These are phyloP conservation scores for Trematomus loennbergii DNA, from an alignment of 2,113 vertebrate genomes.

Conservation along the genomic window DNA sequence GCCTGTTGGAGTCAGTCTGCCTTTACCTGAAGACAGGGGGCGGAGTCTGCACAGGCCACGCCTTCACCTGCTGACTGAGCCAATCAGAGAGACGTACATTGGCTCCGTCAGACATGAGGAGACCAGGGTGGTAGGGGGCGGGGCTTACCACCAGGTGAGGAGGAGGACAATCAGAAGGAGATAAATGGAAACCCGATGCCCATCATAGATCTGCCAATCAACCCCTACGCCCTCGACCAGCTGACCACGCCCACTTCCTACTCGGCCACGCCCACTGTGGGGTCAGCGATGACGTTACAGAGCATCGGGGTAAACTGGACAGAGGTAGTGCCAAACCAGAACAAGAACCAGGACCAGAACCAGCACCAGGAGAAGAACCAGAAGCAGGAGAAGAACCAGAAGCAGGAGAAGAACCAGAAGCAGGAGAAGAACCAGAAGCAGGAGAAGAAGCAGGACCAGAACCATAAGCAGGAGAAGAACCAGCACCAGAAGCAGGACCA, in stretches of 20 bases:
- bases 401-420: too few relatives aligned
- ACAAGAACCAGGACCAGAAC: too few relatives aligned
- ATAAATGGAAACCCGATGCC: conserved; percentile 29
- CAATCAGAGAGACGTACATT: conserved; percentile 89
- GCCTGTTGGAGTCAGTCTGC: background rate
- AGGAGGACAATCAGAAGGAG: conserved; percentile 32
- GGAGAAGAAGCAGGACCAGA: too few relatives aligned
- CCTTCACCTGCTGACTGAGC: conserved; percentile 80
- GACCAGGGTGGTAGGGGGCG: background rate
- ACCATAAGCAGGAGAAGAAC: too few relatives aligned
- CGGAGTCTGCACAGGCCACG: conserved; percentile 70
- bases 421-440: too few relatives aligned
- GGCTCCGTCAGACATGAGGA: conserved; percentile 70
- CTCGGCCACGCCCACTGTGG: background rate
- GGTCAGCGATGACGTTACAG: background rate
- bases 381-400: too few relatives aligned
- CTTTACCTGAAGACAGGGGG: conserved; percentile 27
- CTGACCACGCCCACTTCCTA: conserved; percentile 43
- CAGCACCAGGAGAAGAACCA: too few relatives aligned
- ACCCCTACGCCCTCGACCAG: conserved; percentile 66
- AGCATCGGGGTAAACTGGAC: background rate
- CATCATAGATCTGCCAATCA: conserved; percentile 59
- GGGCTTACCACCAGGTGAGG: conserved; percentile 33
- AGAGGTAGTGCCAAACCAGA: background rate
- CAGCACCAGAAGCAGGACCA: background rate